Evolutionary conservation across 2,113 vertebrate genomes (phyloP), one percentile per base, ranked within the genome.

Genomic region (Anthoscopus minutus): DNA sequence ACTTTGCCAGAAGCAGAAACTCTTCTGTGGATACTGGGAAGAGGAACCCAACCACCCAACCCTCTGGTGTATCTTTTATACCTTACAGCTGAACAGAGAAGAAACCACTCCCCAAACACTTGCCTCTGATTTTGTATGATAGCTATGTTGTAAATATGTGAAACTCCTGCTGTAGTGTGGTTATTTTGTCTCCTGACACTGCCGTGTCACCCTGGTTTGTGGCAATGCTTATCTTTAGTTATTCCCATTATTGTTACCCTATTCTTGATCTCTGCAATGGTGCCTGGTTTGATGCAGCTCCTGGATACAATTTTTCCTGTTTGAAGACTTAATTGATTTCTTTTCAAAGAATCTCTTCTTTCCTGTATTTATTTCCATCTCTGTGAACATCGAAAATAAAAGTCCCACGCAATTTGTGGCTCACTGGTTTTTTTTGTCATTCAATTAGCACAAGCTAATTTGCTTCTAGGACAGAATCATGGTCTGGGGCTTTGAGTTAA

Each of bases 331-430:
- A 28, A 61, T 19, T 35, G 35, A 33, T 89, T 91, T 83, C 35
- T 93, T 92, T 95, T 37, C 23, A 72, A 78, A 94, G 25, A 42
- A 50, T 88, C 69, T 92, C 84, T 76, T 81, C 79, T 73, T 78
- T 86, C 62, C 77, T 94, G 62, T 96, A 94, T 97, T 97, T 95
- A 95, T 95, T 93, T 93, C 82, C 86, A 87, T 64, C 86, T 86
- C 92, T 92, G 89, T 93, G 64, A 88, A 83, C 28, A 37, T 50
- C 96, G 96, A 82, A 96, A 97, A 96, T 31, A 97, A 96, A 93
- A 96, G 9, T 45, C 51, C 61, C 33, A 31, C 2, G 51, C 60
- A 9, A 7, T 85, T 57, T 54, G 65, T 57, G 50, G 64, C 37
- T 24, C 50, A 9, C 54, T 11, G 23, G 10, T 42, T 93, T 57